Conservation (phyloP, 2,888 invertebrate species). For the Venustoraphidia nigricollis region DNA sequence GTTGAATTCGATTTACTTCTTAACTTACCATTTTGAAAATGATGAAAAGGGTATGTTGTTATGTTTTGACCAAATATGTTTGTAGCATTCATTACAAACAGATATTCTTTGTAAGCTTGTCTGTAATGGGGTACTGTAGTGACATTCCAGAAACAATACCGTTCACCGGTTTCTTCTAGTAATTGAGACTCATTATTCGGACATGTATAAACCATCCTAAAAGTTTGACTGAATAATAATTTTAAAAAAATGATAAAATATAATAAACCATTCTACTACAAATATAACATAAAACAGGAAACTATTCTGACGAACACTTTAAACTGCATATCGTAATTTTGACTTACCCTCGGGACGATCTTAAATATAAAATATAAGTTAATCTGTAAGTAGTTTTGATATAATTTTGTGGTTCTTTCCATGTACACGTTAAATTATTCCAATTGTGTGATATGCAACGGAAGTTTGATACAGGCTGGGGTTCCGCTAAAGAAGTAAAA, state of each 20-base stretch:
- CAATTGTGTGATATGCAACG: slow-evolving; percentile 58
- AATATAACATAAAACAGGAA: no score
- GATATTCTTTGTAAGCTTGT: slow-evolving; percentile 32
- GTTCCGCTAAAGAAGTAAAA: slow-evolving; percentile 33
- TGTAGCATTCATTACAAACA: slow-evolving; percentile 39
- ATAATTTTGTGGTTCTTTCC: slow-evolving; percentile 43
- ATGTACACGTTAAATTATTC: slow-evolving; percentile 57
- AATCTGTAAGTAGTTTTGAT: slow-evolving; percentile 39
- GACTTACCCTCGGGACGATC: slow-evolving; percentile 24
- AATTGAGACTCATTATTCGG: slow-evolving; percentile 15
- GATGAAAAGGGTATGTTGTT: slow-evolving; percentile 39
- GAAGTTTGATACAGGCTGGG: slow-evolving; percentile 50
- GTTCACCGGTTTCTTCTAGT: slow-evolving; percentile 15
- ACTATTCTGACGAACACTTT: no score
- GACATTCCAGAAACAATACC: slow-evolving; percentile 33
- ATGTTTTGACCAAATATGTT: slow-evolving; percentile 43
- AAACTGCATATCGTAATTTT: slow-evolving; percentile 9
- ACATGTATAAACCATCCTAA: slow-evolving; percentile 12
- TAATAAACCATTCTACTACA: no score
- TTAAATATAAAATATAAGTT: slow-evolving; percentile 27
- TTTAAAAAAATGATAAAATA: not conserved
- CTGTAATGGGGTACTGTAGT: slow-evolving; percentile 36
- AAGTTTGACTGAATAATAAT: not conserved
- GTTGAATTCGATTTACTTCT: not conserved
- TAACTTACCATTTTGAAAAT: slow-evolving; percentile 32